Evolutionary conservation across 2,797 vertebrate genomes (phyloP).

Genomic region (Merluccius polli): DNA sequence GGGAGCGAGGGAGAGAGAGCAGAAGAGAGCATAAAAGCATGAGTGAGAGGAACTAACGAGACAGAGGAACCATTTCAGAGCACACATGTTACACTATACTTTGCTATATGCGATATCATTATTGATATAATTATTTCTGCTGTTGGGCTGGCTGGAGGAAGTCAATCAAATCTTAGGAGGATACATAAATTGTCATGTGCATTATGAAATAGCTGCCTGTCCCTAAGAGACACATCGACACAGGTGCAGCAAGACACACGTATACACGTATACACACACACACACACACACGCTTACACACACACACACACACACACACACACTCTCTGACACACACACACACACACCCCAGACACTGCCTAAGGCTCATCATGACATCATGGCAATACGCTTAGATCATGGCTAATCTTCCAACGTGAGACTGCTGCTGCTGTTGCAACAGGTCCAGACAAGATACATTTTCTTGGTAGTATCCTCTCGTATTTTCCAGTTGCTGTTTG

Average conservation of each 20-base stretch:
- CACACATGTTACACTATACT: neutral
- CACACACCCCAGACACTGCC: constrained; percentile 55
- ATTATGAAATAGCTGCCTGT: neutral
- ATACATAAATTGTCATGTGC: neutral
- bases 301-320: constrained; percentile 1
- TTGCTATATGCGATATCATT: neutral
- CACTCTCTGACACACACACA: constrained; percentile 19
- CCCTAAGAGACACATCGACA: constrained; percentile 2
- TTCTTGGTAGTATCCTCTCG: constrained; percentile 19
- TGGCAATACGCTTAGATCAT: constrained; percentile 67
- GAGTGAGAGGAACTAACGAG: neutral
- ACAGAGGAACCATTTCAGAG: neutral
- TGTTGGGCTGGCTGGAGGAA: neutral
- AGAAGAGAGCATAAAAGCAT: neutral
- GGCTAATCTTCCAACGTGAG: constrained; percentile 53
- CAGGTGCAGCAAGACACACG: constrained; percentile 5
- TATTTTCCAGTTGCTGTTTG: constrained; percentile 8
- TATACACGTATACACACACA: neutral
- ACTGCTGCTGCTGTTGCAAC: constrained; percentile 44
- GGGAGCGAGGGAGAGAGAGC: neutral
- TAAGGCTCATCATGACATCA: constrained; percentile 73
- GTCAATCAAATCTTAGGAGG: neutral
- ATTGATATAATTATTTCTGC: neutral
- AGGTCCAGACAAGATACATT: constrained; percentile 65
- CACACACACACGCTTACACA: constrained; percentile 13